phyloP scores from a whole-genome alignment of 2,888 invertebrate genomes.

The Drosophila affinis region DNA sequence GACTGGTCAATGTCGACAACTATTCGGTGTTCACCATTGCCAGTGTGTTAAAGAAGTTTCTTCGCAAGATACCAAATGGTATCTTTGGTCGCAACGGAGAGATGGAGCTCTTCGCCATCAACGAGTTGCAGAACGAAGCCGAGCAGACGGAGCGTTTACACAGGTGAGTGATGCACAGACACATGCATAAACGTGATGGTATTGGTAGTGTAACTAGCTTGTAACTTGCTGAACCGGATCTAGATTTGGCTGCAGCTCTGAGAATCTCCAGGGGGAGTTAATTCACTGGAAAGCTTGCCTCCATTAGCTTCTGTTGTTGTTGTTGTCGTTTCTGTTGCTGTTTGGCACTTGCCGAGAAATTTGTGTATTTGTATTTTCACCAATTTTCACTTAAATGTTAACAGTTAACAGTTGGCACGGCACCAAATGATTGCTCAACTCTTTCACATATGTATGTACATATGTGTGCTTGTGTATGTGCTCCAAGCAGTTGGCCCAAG shows the following conservation, averaged over 20 bases:
- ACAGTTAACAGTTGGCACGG: slow-evolving; percentile 37
- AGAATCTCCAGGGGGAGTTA: slow-evolving; percentile 71
- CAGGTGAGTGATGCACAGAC: slow-evolving; percentile 86
- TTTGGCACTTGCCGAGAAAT: slow-evolving; percentile 72
- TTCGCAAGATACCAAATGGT: slow-evolving; percentile 97
- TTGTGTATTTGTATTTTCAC: slow-evolving; percentile 68
- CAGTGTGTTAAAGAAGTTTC: slow-evolving; percentile 98
- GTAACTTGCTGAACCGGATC: slow-evolving; percentile 79
- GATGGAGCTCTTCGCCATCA: slow-evolving; percentile 93
- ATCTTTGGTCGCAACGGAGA: slow-evolving; percentile 97
- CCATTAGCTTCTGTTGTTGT: slow-evolving; percentile 33
- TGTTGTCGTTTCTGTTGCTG: slow-evolving; percentile 32
- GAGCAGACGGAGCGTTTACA: slow-evolving; percentile 96
- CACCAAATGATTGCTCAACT: slow-evolving; percentile 43
- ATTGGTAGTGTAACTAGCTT: slow-evolving; percentile 67
- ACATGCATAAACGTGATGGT: slow-evolving; percentile 16
- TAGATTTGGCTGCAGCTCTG: slow-evolving; percentile 74
- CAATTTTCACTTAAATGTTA: slow-evolving; percentile 70
- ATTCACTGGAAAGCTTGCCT: slow-evolving; percentile 69
- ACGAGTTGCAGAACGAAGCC: slow-evolving; percentile 91
- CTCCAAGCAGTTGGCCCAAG: slow-evolving; percentile 1
- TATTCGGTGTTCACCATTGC: slow-evolving; percentile 99
- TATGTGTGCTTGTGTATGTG: slow-evolving; percentile 29
- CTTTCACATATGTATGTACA: slow-evolving; percentile 17
- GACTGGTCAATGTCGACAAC: slow-evolving; percentile 95